Conservation (phyloP, 2,888 invertebrate species). For the Desoria tigrina region DNA sequence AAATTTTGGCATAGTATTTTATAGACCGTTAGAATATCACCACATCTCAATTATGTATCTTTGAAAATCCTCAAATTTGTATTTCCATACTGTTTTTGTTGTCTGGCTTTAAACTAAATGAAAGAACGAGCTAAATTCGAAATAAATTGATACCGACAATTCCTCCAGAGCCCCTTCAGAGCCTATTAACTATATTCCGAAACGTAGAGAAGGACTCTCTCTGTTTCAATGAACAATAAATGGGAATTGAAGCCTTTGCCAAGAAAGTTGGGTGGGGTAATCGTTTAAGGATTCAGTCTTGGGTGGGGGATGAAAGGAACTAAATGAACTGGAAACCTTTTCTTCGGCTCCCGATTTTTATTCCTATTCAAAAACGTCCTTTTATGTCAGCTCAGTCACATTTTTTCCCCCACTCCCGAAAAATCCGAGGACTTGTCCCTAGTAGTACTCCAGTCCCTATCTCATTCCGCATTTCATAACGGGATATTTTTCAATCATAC, state of each 20-base stretch:
- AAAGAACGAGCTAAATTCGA: too few relatives aligned
- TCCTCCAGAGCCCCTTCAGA: background rate
- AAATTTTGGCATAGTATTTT: too few relatives aligned
- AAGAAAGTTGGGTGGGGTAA: slow-evolving; percentile 13
- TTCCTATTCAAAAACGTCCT: background rate
- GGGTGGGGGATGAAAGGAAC: slow-evolving; percentile 13
- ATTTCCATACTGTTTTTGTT: too few relatives aligned
- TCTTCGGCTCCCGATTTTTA: slow-evolving; percentile 7
- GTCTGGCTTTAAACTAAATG: too few relatives aligned
- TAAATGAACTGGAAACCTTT: slow-evolving; percentile 16
- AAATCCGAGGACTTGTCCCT: background rate
- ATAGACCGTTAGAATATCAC: too few relatives aligned
- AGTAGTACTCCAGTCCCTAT: background rate
- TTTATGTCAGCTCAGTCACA: background rate
- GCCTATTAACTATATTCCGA: too few relatives aligned
- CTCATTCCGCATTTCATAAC: too few relatives aligned
- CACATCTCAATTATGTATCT: too few relatives aligned
- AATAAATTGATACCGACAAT: slow-evolving; percentile 11
- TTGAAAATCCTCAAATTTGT: too few relatives aligned
- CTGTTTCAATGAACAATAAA: background rate
- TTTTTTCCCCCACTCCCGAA: background rate
- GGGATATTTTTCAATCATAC: too few relatives aligned
- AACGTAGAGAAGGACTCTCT: too few relatives aligned
- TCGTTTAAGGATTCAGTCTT: slow-evolving; percentile 8
- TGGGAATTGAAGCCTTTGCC: slow-evolving; percentile 8